Evolutionary conservation across 2,113 vertebrate species (phyloP).

Genomic region (Pogonocichla stellata): DNA sequence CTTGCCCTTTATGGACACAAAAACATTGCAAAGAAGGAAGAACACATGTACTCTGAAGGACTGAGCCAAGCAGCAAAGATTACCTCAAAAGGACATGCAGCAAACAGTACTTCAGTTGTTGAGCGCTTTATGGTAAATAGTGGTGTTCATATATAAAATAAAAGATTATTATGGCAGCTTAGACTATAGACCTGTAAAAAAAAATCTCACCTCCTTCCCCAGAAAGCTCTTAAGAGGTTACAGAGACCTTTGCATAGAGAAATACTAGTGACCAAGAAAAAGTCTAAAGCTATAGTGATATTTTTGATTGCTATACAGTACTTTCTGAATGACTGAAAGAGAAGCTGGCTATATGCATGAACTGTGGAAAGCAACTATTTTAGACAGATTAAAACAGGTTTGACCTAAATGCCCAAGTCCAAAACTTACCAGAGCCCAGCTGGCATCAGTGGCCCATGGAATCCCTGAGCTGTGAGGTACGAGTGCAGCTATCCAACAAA

Average conservation of each 20-base stretch:
- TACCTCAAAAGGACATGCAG: background rate
- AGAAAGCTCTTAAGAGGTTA: background rate
- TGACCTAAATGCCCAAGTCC: background rate
- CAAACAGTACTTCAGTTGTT: background rate
- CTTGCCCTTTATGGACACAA: conserved; percentile 16
- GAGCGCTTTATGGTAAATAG: background rate
- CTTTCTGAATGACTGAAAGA: background rate
- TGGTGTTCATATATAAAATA: background rate
- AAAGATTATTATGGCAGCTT: background rate
- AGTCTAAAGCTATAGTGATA: background rate
- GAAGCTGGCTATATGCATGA: background rate
- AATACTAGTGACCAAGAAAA: background rate
- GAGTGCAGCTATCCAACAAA: background rate
- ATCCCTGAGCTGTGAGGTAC: background rate
- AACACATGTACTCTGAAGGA: background rate
- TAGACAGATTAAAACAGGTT: background rate
- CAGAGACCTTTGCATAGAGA: background rate
- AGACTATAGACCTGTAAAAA: background rate
- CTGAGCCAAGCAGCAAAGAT: background rate
- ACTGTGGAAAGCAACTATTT: background rate
- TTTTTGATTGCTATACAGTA: background rate
- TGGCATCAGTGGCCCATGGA: background rate
- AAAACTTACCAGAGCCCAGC: background rate
- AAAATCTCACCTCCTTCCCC: background rate
- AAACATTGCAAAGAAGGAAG: background rate